These are phyloP conservation scores for Rhinopomastus cyanomelas DNA, from an alignment of 2,113 vertebrate genomes.

Conservation along the genomic window DNA sequence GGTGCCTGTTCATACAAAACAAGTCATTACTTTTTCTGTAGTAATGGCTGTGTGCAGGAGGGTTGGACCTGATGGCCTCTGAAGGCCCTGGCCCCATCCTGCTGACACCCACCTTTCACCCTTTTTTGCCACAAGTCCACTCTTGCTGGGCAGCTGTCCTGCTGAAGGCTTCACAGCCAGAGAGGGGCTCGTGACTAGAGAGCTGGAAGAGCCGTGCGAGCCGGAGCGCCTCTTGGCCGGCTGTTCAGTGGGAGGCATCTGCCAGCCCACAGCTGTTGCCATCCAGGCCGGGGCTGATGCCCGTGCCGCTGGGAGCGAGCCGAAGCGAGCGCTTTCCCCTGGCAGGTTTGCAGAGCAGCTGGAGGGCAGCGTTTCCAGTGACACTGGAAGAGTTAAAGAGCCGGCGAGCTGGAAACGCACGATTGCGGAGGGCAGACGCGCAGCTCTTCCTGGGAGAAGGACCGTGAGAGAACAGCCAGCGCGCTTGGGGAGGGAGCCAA, in stretches of 20 bases:
- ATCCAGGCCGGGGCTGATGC: neutral
- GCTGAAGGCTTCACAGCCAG: accelerated
- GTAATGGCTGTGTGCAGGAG: too few relatives aligned
- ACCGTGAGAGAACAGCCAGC: conserved; percentile 40
- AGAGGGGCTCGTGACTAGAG: neutral
- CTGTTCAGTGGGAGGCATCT: neutral
- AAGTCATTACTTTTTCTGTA: neutral
- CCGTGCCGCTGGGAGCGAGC: neutral
- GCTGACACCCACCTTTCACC: too few relatives aligned
- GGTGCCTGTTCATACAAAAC: neutral
- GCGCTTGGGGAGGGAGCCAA: neutral
- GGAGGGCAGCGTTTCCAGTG: neutral
- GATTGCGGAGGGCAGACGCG: neutral
- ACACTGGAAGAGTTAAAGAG: neutral
- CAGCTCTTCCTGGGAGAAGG: neutral
- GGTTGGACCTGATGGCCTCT: too few relatives aligned
- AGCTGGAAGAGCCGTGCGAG: neutral
- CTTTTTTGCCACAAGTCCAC: neutral
- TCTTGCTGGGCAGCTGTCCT: neutral
- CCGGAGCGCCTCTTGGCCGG: neutral
- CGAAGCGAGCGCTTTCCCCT: neutral
- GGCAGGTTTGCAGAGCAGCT: neutral
- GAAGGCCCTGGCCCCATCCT: too few relatives aligned
- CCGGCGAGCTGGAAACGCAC: neutral
- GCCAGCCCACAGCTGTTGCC: neutral